phyloP scores from a whole-genome alignment of 2,113 vertebrate genomes.

The Gorsachius goisagi region DNA sequence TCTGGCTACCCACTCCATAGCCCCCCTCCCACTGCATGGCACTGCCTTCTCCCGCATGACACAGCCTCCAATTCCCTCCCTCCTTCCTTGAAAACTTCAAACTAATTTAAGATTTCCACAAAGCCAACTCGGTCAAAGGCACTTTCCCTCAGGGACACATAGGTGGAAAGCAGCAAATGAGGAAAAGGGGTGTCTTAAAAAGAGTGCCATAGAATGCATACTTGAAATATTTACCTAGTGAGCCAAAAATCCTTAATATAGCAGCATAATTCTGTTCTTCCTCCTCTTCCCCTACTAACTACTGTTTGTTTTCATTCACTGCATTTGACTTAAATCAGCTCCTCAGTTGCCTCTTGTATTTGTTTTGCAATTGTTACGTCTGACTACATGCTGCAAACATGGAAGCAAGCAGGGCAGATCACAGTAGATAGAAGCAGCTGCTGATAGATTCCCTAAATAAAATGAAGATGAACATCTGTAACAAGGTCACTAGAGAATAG shows the following conservation, averaged over 20 bases:
- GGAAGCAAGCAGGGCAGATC: background rate
- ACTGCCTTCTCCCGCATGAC: background rate
- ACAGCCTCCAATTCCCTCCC: background rate
- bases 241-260: background rate
- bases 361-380: background rate
- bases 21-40: background rate
- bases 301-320: background rate
- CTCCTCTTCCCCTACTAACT: background rate
- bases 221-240: background rate
- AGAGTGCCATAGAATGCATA: background rate
- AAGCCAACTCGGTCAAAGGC: background rate
- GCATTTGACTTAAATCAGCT: background rate
- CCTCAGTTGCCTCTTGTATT: background rate
- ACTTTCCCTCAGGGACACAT: background rate
- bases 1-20: background rate
- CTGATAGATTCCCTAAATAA: background rate
- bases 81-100: background rate
- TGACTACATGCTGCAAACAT: background rate
- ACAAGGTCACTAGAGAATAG: background rate
- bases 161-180: background rate
- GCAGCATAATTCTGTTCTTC: background rate
- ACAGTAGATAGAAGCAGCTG: background rate
- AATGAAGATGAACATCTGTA: background rate
- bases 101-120: background rate
- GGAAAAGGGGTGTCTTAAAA: background rate